These are phyloP conservation scores for Xiphias gladius DNA, from an alignment of 2,113 vertebrate genomes.

Conservation along the genomic window DNA sequence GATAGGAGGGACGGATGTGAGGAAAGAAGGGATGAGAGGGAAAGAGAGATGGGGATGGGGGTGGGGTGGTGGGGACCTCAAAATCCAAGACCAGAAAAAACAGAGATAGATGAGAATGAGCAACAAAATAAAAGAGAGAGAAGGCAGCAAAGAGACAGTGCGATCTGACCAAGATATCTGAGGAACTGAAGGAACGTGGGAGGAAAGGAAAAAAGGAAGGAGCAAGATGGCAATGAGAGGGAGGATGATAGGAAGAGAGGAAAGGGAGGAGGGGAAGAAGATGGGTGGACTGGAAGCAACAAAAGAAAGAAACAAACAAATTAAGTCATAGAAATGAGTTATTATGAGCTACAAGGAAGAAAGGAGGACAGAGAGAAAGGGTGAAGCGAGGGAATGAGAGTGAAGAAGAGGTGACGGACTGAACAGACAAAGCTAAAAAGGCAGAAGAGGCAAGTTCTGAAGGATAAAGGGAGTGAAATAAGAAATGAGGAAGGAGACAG, in stretches of 20 bases:
- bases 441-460: neutral
- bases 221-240: neutral
- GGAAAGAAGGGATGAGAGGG: neutral
- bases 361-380: neutral
- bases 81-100: neutral
- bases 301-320: neutral
- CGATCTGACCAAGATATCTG: neutral
- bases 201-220: neutral
- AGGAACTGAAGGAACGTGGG: neutral
- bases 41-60: too few species aligned
- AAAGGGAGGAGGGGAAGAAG: neutral
- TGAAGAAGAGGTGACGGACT: neutral
- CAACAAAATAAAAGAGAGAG: neutral
- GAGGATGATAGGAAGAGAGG: neutral
- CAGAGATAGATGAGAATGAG: neutral
- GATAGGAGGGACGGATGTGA: neutral
- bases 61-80: too few species aligned
- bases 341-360: neutral
- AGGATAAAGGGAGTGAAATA: conserved; percentile 23
- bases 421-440: conserved; percentile 10
- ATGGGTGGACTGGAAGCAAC: neutral
- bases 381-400: neutral
- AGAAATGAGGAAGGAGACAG: conserved; percentile 9
- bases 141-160: neutral
- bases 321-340: neutral